phyloP scores from a whole-genome alignment of 1,140 invertebrate genomes.

The Reticulitermes speratus region DNA sequence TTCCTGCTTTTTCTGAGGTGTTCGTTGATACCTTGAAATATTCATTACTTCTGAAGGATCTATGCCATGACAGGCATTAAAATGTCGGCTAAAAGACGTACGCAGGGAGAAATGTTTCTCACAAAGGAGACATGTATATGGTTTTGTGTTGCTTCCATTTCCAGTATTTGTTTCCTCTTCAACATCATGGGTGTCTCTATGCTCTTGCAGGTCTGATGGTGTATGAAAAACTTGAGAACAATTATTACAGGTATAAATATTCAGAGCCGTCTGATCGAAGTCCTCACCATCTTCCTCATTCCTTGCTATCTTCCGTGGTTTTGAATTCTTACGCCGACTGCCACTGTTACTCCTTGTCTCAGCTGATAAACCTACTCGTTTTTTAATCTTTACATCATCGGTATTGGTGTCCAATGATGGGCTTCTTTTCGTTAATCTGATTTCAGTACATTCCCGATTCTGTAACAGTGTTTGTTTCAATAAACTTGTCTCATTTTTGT shows the following conservation, averaged over 20 bases:
- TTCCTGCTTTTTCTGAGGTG: background rate
- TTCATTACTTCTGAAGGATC: conserved; percentile 42
- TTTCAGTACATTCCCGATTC: background rate
- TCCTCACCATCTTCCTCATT: conserved; percentile 28
- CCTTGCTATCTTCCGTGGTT: conserved; percentile 41
- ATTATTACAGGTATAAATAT: conserved; percentile 48
- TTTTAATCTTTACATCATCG: background rate
- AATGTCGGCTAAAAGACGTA: conserved; percentile 50
- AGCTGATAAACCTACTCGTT: background rate
- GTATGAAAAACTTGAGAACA: conserved; percentile 46
- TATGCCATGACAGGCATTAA: conserved; percentile 49
- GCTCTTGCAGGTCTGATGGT: conserved; percentile 45
- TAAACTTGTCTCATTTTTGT: background rate
- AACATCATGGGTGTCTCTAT: conserved; percentile 45
- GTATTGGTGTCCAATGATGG: background rate
- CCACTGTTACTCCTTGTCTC: conserved; percentile 4
- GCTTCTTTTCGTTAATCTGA: background rate
- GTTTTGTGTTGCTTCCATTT: conserved; percentile 38
- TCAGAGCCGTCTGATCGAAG: conserved; percentile 34
- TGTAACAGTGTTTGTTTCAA: conserved; percentile 25
- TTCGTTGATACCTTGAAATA: background rate
- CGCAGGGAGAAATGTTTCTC: conserved; percentile 49
- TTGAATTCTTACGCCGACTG: conserved; percentile 40
- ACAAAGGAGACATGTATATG: conserved; percentile 50
- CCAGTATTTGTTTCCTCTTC: conserved; percentile 31